Base-by-base conservation (phyloP, 2,113 vertebrate genomes). In the Zosterops borbonicus region DNA sequence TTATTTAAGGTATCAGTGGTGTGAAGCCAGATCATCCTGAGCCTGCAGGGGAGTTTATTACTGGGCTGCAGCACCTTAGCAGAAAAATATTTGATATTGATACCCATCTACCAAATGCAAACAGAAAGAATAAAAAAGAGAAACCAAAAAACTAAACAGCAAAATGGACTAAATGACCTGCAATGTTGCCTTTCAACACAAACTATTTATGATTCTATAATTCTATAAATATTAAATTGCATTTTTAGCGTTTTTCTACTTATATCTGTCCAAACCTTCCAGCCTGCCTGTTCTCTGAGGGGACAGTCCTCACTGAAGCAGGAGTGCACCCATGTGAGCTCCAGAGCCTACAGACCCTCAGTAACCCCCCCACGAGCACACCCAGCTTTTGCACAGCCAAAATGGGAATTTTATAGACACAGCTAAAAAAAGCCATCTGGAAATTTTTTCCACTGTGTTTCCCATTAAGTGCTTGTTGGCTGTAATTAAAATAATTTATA, bases 401-500 rank as follows among this genome's bases (percentile, higher is more conserved):
- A 50, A 46, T 22, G 39, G 9, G 31, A 35, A 22, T 52, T 87
- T 79, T 53, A 79, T 6, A 73, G 37, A 50, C 4, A 37, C 46
- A 62, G 46, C 73, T 28, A 44, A 89, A 60, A 94, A 94, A 93
- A 94, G 7, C 8, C 67, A 62, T 16, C 70, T 70, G 50, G 50
- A 89, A 50, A 16, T 46, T 76, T 52, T 70, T 60, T 27, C 8
- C 49, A 14, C 46, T 39, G 25, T 62, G 22, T 80, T 94, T 85
- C 75, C 86, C 78, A 83, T 75, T 69, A 95, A 92, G 58, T 37
- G 79, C 47, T 21, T 44, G 82, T 86, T 96, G 90, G 28, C 71
- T 78, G 73, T 67, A 74, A 92, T 95, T 95, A 95, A 93, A 88
- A 90, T 93, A 74, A 92, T 93, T 96, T 80, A 28, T 85, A 74